Evolutionary conservation across 2,113 vertebrate genomes (phyloP), one percentile per base, ranked within the genome.

Genomic region (Aptenodytes forsteri): DNA sequence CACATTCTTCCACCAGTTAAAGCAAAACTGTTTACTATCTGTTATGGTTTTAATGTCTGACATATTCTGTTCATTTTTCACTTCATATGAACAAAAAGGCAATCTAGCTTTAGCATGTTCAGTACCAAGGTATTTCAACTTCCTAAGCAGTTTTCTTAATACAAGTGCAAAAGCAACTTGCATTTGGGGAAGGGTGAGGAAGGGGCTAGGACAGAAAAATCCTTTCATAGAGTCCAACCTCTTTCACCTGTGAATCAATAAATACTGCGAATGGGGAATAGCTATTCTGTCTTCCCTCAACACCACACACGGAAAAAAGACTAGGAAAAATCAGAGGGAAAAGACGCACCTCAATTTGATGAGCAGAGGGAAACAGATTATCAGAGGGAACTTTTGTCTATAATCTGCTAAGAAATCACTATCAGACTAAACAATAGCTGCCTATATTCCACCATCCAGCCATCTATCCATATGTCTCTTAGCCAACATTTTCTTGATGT

Each of bases 401-500:
- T 62, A 67, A 29, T 42, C 78, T 59, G 30, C 78, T 85, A 89
- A 70, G 79, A 82, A 87, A 78, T 72, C 67, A 59, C 84, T 40
- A 95, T 49, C 50, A 88, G 49, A 62, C 67, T 61, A 89, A 81
- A 92, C 62, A 90, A 73, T 67, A 93, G 84, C 71, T 72, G 59
- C 83, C 79, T 93, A 62, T 71, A 92, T 72, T 79, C 76, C 72
- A 96, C 61, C 56, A 40, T 42, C 22, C 82, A 89, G 80, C 79
- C 86, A 89, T 95, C 92, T 89, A 95, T 75, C 91, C 94, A 55
- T 69, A 69, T 50, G 75, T 86, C 89, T 95, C 78, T 56, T 55
- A 90, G n/a, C 86, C 94, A 95, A 87, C 49, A 58, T 83, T 97
- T 93, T 87, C 91, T 92, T 84, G 80, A 93, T 88, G 72, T 96